phyloP scores from a whole-genome alignment of 1,140 invertebrate species.

The Hyphantria cunea region DNA sequence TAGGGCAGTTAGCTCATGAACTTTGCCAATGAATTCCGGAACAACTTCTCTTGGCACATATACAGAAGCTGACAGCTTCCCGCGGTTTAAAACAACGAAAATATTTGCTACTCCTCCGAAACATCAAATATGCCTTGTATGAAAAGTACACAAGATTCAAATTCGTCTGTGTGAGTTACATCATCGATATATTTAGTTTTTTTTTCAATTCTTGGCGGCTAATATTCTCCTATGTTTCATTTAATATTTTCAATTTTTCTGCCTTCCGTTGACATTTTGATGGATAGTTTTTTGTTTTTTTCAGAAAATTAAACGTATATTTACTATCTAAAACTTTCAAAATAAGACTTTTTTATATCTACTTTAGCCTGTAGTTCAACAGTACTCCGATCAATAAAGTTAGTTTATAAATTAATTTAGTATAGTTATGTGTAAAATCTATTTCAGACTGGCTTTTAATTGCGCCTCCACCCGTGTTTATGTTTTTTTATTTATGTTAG shows the following conservation, averaged over 20 bases:
- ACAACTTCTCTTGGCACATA: slow-evolving; percentile 27
- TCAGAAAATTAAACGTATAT: neutral
- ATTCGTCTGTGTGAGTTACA: neutral
- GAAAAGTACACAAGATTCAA: neutral
- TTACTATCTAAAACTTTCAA: neutral
- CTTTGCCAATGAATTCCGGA: slow-evolving; percentile 35
- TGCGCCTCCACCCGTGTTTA: no score
- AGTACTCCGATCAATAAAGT: no score
- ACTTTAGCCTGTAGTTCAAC: no score
- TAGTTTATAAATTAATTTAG: no score
- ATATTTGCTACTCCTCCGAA: slow-evolving; percentile 15
- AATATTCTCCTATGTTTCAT: slow-evolving; percentile 1
- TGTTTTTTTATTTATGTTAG: no score
- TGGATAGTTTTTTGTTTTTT: slow-evolving; percentile 12
- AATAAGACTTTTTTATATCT: no score
- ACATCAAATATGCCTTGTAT: neutral
- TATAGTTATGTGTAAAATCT: no score
- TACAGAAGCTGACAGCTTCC: slow-evolving; percentile 29
- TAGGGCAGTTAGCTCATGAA: slow-evolving; percentile 12
- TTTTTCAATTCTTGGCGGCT: slow-evolving; percentile 8
- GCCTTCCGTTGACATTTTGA: slow-evolving; percentile 18
- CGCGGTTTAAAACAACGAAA: slow-evolving; percentile 22
- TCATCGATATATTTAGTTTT: slow-evolving; percentile 13
- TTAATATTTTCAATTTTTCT: slow-evolving; percentile 2
- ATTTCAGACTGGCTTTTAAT: no score